phyloP scores from a whole-genome alignment of 2,888 invertebrate species.

The Ephialtes manifestator region DNA sequence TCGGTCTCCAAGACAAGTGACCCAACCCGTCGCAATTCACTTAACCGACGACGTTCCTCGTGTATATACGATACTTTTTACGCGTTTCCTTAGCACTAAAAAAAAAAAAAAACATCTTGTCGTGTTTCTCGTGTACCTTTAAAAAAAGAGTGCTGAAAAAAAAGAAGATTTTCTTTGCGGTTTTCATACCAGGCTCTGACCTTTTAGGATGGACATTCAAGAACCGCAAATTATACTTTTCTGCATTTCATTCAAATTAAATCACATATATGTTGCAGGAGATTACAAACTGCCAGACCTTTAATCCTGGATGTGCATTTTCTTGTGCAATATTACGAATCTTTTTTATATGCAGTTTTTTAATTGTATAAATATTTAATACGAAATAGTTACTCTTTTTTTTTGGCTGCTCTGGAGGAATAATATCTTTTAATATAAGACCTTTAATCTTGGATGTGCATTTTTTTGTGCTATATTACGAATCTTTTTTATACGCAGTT shows the following conservation, averaged over 20 bases:
- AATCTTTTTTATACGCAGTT: too few species aligned
- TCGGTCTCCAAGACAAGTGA: slow-evolving; percentile 65
- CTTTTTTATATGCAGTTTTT: too few species aligned
- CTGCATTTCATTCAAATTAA: not conserved
- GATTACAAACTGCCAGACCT: not conserved
- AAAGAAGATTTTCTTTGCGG: not conserved
- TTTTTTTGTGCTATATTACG: not conserved
- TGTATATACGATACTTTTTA: slow-evolving; percentile 20
- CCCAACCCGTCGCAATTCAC: slow-evolving; percentile 50
- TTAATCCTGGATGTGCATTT: too few species aligned
- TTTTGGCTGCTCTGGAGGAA: too few species aligned
- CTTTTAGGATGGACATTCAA: not conserved
- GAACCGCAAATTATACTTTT: slow-evolving; percentile 4
- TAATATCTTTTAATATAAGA: too few species aligned
- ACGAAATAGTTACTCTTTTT: too few species aligned
- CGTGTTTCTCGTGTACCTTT: not conserved
- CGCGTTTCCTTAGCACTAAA: not conserved
- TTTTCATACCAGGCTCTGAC: not conserved
- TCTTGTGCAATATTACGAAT: too few species aligned
- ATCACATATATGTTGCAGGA: not conserved
- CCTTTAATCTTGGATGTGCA: not conserved
- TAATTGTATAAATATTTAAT: too few species aligned
- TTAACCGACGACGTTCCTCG: slow-evolving; percentile 11
- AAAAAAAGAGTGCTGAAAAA: not conserved
- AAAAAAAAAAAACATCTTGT: not conserved